These are phyloP conservation scores for Athene cunicularia DNA, from an alignment of 2,113 vertebrate species.

Conservation along the genomic window DNA sequence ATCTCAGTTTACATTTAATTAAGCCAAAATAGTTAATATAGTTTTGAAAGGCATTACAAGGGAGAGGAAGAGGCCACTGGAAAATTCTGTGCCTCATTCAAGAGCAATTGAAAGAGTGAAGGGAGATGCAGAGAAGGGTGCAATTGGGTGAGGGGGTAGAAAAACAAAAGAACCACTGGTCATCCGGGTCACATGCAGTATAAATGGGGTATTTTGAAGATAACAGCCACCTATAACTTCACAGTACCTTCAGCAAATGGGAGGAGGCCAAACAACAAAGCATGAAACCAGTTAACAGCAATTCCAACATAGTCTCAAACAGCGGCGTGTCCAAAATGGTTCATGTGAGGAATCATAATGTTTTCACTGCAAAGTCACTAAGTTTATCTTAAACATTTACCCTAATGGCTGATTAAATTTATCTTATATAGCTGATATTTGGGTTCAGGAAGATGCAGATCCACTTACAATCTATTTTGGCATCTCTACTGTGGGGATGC, in stretches of 20 bases:
- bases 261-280: neutral
- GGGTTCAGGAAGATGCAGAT: neutral
- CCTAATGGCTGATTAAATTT: neutral
- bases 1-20: neutral
- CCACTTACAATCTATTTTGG: neutral
- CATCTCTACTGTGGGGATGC: neutral
- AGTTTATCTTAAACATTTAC: neutral
- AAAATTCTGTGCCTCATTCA: neutral
- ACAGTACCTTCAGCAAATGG: neutral
- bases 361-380: neutral
- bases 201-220: neutral
- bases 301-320: neutral
- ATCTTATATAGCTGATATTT: neutral
- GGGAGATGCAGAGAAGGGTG: neutral
- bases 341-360: neutral
- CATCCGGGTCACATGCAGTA: neutral
- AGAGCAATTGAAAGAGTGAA: neutral
- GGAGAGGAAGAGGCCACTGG: neutral
- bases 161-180: neutral
- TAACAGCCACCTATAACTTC: neutral
- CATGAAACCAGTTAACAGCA: neutral
- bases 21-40: neutral
- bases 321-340: accelerated
- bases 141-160: neutral
- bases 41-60: neutral